A percentile compares a stretch with the other conserved stretches of the same genome.
Conservation (phyloP, 2,113 vertebrate genomes). For the Pungitius pungitius region DNA sequence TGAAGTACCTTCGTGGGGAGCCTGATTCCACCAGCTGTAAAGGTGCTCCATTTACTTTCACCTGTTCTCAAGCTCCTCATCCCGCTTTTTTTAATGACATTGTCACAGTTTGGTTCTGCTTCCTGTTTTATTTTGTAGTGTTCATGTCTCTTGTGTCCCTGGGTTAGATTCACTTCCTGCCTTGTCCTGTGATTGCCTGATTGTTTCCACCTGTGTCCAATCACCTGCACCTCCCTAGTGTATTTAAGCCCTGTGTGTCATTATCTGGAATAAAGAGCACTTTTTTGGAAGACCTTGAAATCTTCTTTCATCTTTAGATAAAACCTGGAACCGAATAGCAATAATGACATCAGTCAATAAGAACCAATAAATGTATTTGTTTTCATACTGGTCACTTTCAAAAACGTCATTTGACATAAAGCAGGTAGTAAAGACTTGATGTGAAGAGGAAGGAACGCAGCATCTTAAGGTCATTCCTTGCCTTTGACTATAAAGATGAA, state of each 20-base stretch:
- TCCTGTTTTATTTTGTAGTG: too few relatives aligned
- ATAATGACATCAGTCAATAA: not conserved
- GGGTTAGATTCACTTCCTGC: too few relatives aligned
- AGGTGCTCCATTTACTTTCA: not conserved
- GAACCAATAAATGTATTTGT: not conserved
- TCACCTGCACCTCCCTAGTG: too few relatives aligned
- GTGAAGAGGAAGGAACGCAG: not conserved
- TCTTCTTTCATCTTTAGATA: not conserved
- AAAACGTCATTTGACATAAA: not conserved
- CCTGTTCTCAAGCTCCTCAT: not conserved
- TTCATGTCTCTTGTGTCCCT: too few relatives aligned
- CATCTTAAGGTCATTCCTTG: not conserved
- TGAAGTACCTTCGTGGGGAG: not conserved
- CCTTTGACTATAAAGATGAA: not conserved
- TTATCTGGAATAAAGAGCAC: too few relatives aligned
- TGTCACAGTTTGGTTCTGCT: too few relatives aligned
- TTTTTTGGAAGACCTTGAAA: too few relatives aligned
- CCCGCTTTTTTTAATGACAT: too few relatives aligned
- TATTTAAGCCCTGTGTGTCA: too few relatives aligned
- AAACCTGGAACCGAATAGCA: not conserved
- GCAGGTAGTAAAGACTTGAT: not conserved
- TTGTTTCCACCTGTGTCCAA: too few relatives aligned
- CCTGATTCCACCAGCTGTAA: constrained; percentile 23
- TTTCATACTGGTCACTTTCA: not conserved
- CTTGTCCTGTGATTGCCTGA: too few relatives aligned